phyloP scores from a whole-genome alignment of 1,140 invertebrate species.

The Atta texana region DNA sequence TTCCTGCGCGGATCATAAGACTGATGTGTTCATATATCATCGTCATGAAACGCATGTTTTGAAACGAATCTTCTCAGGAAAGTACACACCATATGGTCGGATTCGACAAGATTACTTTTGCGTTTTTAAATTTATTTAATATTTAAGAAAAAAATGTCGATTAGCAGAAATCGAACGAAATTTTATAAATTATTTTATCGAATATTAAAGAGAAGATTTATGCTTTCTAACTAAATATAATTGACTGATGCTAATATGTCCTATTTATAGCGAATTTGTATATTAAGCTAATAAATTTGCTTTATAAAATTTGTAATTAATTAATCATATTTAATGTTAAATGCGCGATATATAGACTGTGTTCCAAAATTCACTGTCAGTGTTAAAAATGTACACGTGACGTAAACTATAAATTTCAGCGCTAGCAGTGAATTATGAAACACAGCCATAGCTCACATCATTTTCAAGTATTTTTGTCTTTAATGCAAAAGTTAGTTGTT shows the following conservation, averaged over 20 bases:
- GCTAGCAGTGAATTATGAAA: too few relatives aligned
- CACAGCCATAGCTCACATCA: too few relatives aligned
- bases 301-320: neutral
- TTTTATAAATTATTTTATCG: neutral
- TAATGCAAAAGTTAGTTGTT: slow-evolving; percentile 3
- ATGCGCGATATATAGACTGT: neutral
- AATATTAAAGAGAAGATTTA: neutral
- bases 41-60: slow-evolving; percentile 56
- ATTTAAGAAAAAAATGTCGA: neutral
- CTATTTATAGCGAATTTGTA: neutral
- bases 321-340: neutral
- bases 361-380: too few relatives aligned
- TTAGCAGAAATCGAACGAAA: neutral
- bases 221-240: neutral
- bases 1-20: slow-evolving; percentile 54
- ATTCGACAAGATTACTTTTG: slow-evolving; percentile 3
- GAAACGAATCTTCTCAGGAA: slow-evolving; percentile 35
- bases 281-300: neutral
- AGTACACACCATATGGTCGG: slow-evolving; percentile 30
- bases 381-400: too few relatives aligned
- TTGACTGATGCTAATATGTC: neutral
- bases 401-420: too few relatives aligned
- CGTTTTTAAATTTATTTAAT: neutral
- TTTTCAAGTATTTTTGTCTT: neutral
- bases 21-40: slow-evolving; percentile 61